phyloP scores from a whole-genome alignment of 2,113 vertebrate genomes.

The Lathamus discolor region DNA sequence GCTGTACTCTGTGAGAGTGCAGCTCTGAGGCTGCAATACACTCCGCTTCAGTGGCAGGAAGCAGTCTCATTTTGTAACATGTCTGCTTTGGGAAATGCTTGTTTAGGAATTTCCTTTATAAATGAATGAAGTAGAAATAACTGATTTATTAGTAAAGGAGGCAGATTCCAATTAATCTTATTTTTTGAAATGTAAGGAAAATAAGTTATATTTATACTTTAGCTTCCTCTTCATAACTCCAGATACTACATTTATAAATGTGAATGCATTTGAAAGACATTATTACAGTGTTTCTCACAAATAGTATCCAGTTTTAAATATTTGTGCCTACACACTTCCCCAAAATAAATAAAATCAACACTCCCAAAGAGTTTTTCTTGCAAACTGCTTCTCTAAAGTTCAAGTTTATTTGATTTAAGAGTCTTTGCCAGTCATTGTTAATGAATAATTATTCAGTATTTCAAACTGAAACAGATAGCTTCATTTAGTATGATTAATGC shows the following conservation, averaged over 20 bases:
- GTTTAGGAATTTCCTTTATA: background rate
- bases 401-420: slow-evolving; percentile 68
- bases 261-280: background rate
- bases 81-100: background rate
- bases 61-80: background rate
- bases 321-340: background rate
- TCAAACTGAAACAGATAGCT: slow-evolving; percentile 55
- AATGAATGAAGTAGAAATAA: background rate
- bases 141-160: background rate
- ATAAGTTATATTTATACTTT: background rate
- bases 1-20: background rate
- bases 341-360: background rate
- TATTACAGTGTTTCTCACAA: background rate
- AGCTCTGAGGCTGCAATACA: background rate
- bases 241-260: background rate
- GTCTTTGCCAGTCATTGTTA: slow-evolving; percentile 49
- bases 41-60: background rate
- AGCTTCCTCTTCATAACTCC: background rate
- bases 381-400: slow-evolving; percentile 49
- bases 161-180: background rate
- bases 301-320: slow-evolving; percentile 7
- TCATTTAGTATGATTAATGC: slow-evolving; percentile 69
- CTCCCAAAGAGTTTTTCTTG: background rate
- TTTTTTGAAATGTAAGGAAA: background rate
- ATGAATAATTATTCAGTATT: slow-evolving; percentile 71